Evolutionary conservation across 1,140 invertebrate genomes (phyloP), one percentile per base, ranked within the genome.

Genomic region (Papilio polyxenes): DNA sequence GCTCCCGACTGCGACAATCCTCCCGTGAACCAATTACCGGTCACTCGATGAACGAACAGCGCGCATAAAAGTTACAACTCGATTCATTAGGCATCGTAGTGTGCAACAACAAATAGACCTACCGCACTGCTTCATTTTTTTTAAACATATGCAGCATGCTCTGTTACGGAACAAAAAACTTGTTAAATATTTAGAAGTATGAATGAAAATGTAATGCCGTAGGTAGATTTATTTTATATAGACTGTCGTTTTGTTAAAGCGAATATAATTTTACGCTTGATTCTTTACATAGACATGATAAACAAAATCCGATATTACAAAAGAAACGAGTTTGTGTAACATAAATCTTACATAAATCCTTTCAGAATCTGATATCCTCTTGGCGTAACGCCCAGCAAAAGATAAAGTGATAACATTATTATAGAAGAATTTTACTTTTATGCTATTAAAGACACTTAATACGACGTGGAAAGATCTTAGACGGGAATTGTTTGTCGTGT

Each of bases 1-100:
- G 85, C 87, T 87, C 85, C 83, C 88, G 85, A 84, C 83, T 82
- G 75, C 83, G 83, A 80, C 81, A 83, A 78, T 53, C 81, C 87
- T 86, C 83, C 89, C 83, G 87, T 88, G 84, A 90, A 90, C 90
- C 91, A 93, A 93, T 92, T 92, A 92, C 88, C 89, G 89, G 88
- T 87, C 86, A 84, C 84, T 87, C 88, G 91, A 92, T 91, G 91
- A 90, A 92, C 87, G 85, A 77, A 79, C 85, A 82, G 83, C 84
- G 87, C 87, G 89, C 87, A 87, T 85, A 88, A 89, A 89, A 90
- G 87, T 89, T 90, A 87, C 83, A 87, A 89, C 87, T 88, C 86
- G 87, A 87, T 90, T 89, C 86, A 90, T 89, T 90, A 88, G 86
- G 86, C 85, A 87, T 83, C 85, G 83, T 76, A 83, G 84, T 84